phyloP scores from a whole-genome alignment of 1,140 invertebrate species.

The Sesamia nonagrioides region DNA sequence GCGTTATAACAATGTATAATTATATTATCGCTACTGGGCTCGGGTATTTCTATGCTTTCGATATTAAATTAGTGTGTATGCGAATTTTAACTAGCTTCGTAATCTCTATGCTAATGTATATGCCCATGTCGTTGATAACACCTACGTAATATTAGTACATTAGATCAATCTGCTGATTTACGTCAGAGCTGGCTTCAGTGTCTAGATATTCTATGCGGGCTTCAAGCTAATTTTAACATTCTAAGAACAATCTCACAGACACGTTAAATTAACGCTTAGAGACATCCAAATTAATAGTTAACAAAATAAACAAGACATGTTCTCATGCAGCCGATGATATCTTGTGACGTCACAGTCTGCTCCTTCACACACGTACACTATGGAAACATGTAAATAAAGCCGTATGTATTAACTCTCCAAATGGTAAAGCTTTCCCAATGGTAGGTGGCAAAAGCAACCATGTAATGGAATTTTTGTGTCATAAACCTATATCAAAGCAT shows the following conservation, averaged over 20 bases:
- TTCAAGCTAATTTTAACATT: constrained; percentile 82
- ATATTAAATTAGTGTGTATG: constrained; percentile 87
- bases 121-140: constrained; percentile 82
- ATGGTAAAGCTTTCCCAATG: constrained; percentile 43
- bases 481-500: constrained; percentile 19
- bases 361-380: constrained; percentile 23
- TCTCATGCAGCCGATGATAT: constrained; percentile 36
- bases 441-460: constrained; percentile 22
- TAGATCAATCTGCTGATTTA: constrained; percentile 84
- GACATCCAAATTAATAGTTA: constrained; percentile 40
- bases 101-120: constrained; percentile 86
- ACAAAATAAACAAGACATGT: constrained; percentile 29
- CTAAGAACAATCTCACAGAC: constrained; percentile 59
- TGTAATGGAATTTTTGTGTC: constrained; percentile 17
- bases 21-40: constrained; percentile 84
- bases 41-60: constrained; percentile 87
- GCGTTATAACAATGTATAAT: constrained; percentile 83
- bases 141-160: constrained; percentile 82
- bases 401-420: constrained; percentile 14
- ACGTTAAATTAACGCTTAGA: constrained; percentile 47
- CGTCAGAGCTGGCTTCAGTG: constrained; percentile 85
- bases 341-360: constrained; percentile 10
- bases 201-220: constrained; percentile 87
- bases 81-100: constrained; percentile 85
- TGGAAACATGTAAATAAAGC: constrained; percentile 47